These are phyloP conservation scores for Chrysolina haemoptera DNA, from an alignment of 2,888 invertebrate species.

Conservation along the genomic window DNA sequence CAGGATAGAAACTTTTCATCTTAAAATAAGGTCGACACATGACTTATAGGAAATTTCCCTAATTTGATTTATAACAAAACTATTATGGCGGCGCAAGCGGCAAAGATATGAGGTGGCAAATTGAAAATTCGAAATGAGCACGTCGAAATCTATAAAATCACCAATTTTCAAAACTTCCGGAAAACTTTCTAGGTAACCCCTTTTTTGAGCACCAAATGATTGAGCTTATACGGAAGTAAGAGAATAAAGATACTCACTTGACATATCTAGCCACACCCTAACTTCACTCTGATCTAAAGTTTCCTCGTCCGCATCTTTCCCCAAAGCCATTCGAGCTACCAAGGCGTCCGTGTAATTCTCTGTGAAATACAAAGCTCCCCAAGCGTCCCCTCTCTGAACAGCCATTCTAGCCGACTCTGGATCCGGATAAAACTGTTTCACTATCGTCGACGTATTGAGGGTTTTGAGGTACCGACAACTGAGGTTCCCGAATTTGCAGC, in stretches of 20 bases:
- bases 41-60: too few species aligned
- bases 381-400: slow-evolving; percentile 84
- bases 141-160: too few species aligned
- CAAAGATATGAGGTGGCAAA: too few species aligned
- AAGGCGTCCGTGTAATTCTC: slow-evolving; percentile 92
- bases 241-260: slow-evolving; percentile 74
- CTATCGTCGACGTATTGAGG: slow-evolving; percentile 73
- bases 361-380: slow-evolving; percentile 92
- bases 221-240: too few species aligned
- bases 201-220: too few species aligned
- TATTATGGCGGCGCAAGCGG: too few species aligned
- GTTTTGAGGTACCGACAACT: slow-evolving; percentile 79
- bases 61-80: too few species aligned
- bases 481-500: slow-evolving; percentile 81
- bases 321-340: slow-evolving; percentile 85
- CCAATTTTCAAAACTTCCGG: too few species aligned
- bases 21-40: too few species aligned
- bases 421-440: slow-evolving; percentile 79
- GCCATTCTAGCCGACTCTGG: slow-evolving; percentile 79
- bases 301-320: slow-evolving; percentile 88
- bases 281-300: slow-evolving; percentile 90
- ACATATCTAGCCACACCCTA: slow-evolving; percentile 93
- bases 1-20: too few species aligned
- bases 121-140: too few species aligned
- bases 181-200: too few species aligned